Conservation (phyloP, 1,140 invertebrate species). For the Oryzaephilus surinamensis region DNA sequence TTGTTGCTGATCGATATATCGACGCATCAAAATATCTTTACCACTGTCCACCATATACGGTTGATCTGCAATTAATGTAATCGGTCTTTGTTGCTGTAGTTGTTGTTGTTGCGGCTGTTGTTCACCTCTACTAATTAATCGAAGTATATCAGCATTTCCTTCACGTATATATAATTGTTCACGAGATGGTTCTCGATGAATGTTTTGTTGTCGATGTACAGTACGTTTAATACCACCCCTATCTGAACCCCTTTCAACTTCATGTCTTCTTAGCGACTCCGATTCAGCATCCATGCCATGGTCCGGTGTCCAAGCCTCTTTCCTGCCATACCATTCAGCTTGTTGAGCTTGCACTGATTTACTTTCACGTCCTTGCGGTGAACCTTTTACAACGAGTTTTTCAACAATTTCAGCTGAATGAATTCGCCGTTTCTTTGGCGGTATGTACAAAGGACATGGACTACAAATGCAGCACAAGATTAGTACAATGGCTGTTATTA, state of each 20-base stretch:
- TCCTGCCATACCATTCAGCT: slow-evolving; percentile 53
- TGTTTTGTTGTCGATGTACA: slow-evolving; percentile 14
- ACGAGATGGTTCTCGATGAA: slow-evolving; percentile 33
- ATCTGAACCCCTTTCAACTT: slow-evolving; percentile 65
- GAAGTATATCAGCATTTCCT: slow-evolving; percentile 69
- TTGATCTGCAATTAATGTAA: slow-evolving; percentile 37
- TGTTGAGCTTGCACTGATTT: slow-evolving; percentile 58
- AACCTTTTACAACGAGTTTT: slow-evolving; percentile 14
- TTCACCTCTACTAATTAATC: slow-evolving; percentile 59
- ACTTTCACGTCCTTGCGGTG: slow-evolving; percentile 48
- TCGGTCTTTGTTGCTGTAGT: slow-evolving; percentile 20
- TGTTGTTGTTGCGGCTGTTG: too few species aligned
- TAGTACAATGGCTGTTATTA: slow-evolving; percentile 57
- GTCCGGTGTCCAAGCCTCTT: slow-evolving; percentile 38
- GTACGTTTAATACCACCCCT: slow-evolving; percentile 24
- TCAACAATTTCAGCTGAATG: slow-evolving; percentile 23
- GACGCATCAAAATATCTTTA: slow-evolving; percentile 66
- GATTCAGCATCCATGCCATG: slow-evolving; percentile 41
- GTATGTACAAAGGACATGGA: slow-evolving; percentile 69
- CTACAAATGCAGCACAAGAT: slow-evolving; percentile 71
- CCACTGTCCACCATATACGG: slow-evolving; percentile 55
- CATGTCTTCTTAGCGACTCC: slow-evolving; percentile 60
- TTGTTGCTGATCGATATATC: slow-evolving; percentile 71
- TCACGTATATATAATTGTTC: slow-evolving; percentile 70
- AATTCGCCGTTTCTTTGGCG: slow-evolving; percentile 42